Conservation (phyloP, 2,113 vertebrate genomes). For the Callaeas wilsoni region DNA sequence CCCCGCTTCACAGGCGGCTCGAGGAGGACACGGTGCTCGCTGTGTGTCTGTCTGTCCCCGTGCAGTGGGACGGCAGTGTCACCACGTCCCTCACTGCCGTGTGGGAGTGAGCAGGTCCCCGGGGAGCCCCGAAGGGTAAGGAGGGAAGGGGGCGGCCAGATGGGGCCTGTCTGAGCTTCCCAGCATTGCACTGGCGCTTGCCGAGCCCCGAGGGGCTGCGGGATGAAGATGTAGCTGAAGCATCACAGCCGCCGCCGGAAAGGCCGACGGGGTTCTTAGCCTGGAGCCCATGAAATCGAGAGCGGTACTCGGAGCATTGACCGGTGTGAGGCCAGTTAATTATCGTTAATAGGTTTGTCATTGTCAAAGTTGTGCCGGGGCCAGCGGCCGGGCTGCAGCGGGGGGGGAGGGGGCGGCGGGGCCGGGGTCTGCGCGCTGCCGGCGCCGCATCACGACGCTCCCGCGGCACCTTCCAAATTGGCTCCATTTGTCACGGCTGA, state of each 20-base stretch:
- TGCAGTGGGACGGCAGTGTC: background rate
- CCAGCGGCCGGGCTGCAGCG: background rate
- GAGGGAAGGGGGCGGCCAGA: background rate
- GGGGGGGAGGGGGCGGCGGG: background rate
- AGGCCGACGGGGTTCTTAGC: background rate
- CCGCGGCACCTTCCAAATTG: conserved; percentile 13
- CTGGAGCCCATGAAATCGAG: background rate
- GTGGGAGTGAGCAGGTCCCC: background rate
- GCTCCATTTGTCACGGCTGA: conserved; percentile 38
- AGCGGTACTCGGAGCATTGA: background rate
- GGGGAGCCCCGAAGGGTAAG: background rate
- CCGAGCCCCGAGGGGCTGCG: rapidly evolving
- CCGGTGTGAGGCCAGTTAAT: conserved; percentile 27
- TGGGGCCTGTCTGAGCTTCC: background rate
- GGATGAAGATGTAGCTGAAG: background rate
- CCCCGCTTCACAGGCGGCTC: rapidly evolving
- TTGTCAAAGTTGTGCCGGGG: background rate
- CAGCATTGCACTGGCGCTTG: background rate
- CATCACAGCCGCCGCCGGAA: background rate
- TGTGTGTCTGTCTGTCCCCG: background rate
- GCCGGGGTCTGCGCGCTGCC: background rate
- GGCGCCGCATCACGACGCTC: background rate
- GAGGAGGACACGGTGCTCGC: background rate
- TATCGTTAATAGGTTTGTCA: conserved; percentile 49
- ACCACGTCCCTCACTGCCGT: rapidly evolving